Evolutionary conservation across 2,797 vertebrate species (phyloP), one percentile per base, ranked within the genome.

Genomic region (Phoebastria nigripes): DNA sequence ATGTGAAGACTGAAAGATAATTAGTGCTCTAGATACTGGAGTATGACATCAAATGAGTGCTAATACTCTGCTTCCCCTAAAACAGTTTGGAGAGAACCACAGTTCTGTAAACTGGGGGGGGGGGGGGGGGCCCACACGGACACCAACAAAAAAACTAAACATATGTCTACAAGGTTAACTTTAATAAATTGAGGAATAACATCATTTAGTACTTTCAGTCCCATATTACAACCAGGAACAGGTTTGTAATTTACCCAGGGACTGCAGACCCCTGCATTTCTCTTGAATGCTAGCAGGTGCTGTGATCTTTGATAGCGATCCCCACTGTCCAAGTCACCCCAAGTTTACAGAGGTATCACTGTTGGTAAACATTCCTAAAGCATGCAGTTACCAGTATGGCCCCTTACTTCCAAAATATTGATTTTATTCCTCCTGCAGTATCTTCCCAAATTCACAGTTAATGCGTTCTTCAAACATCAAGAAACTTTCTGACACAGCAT

Each of bases 401-500:
- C 12, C 31, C 25, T 52, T 31, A n/a, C 33, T 67, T 77, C 5
- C 31, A 16, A 33, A 91, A 33, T 25, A 61, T 0, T 61, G 20
- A 41, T 44, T 59, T 85, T 54, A 52, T 69, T 94, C 39, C 35
- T 80, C 28, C 33, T 35, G 20, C 37, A 49, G 13, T 35, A 52
- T 35, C 71, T 87, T 74, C 29, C 85, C 0, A 0, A 89, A 61
- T 52, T 90, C 83, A 78, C 41, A 69, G 78, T 24, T 72, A 54
- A 61, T 31, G 42, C 46, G 44, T 85, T 71, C 89, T 61, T 74
- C 52, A 78, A 82, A 94, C 46, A 62, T 9, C 31, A 74, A 84
- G 47, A 65, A 85, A 85, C 81, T 92, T 78, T 63, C 72, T 70
- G 84, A 81, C n/a, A 87, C 63, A 90, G 79, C 46, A 66, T 18